Conservation (phyloP, 1,140 invertebrate species). For the Ctenoplectra terminalis region DNA sequence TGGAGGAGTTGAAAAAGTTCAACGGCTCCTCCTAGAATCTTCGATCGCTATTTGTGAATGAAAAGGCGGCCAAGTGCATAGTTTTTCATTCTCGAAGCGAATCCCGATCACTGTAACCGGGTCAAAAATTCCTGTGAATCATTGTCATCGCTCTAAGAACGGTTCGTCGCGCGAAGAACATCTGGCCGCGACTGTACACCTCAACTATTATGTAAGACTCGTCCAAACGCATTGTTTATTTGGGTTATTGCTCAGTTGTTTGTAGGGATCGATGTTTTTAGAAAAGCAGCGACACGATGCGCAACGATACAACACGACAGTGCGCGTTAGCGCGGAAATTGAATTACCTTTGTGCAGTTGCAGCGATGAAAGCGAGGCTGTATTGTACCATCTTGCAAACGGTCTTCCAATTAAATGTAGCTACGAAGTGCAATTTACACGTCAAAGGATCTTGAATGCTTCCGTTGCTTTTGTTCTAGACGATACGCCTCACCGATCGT, state of each 20-base stretch:
- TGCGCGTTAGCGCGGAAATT: slow-evolving; percentile 71
- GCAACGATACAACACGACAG: slow-evolving; percentile 24
- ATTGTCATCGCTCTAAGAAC: background rate
- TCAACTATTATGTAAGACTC: slow-evolving; percentile 15
- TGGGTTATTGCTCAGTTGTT: slow-evolving; percentile 61
- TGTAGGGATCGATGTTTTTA: slow-evolving; percentile 58
- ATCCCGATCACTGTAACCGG: background rate
- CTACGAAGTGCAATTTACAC: slow-evolving; percentile 31
- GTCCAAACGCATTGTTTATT: slow-evolving; percentile 65
- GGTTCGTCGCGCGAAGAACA: background rate
- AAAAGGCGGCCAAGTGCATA: background rate
- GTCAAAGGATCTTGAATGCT: slow-evolving; percentile 4
- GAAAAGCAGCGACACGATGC: slow-evolving; percentile 28
- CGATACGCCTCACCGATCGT: background rate
- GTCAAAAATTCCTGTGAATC: slow-evolving; percentile 7
- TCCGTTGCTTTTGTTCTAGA: background rate
- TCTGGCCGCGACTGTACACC: background rate
- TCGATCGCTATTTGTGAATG: background rate
- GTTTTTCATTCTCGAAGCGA: background rate
- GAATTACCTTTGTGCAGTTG: slow-evolving; percentile 72
- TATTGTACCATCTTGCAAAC: slow-evolving; percentile 44
- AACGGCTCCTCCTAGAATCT: background rate
- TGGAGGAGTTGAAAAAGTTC: background rate
- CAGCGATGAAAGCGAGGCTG: slow-evolving; percentile 53
- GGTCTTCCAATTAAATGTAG: slow-evolving; percentile 56